A percentile compares a stretch with the other conserved stretches of the same genome.
Conservation (phyloP, 2,888 invertebrate genomes). For the Lycocerus yunnanus region DNA sequence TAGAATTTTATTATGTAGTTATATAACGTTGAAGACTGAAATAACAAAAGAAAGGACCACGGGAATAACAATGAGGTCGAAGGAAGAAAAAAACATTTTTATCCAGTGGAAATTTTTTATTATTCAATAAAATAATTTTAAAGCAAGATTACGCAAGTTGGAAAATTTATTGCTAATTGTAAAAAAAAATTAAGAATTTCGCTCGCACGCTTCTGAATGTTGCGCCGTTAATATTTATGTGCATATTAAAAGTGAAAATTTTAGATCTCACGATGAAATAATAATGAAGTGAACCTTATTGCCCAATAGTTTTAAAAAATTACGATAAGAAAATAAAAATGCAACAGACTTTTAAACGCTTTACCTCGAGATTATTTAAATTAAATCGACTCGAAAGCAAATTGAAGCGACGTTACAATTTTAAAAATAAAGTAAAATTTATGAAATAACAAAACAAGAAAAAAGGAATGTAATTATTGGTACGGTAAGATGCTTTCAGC, state of each 20-base stretch:
- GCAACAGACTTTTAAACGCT: not conserved
- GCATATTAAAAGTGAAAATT: not conserved
- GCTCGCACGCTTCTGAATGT: not conserved
- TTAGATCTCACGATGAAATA: not conserved
- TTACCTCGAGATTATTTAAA: not conserved
- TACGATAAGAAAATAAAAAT: not conserved
- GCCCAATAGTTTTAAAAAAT: not conserved
- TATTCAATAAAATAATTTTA: not conserved
- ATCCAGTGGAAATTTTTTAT: not conserved
- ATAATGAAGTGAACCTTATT: not conserved
- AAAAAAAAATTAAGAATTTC: not conserved
- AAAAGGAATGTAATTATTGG: not conserved
- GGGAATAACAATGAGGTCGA: not conserved
- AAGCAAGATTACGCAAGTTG: not conserved
- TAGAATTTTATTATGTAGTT: not conserved
- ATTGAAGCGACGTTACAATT: not conserved
- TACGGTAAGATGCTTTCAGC: not conserved
- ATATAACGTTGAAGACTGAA: not conserved
- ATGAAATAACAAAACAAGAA: not conserved
- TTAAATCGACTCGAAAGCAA: not conserved
- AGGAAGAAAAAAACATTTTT: not conserved
- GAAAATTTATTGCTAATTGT: not conserved
- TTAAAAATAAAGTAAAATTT: not conserved
- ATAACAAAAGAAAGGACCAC: not conserved
- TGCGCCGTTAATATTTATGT: not conserved